A percentile compares a stretch with the other conserved stretches of the same genome.
Evolutionary conservation across 2,888 invertebrate species (phyloP).

Genomic region (Ecdyonurus torrentis): DNA sequence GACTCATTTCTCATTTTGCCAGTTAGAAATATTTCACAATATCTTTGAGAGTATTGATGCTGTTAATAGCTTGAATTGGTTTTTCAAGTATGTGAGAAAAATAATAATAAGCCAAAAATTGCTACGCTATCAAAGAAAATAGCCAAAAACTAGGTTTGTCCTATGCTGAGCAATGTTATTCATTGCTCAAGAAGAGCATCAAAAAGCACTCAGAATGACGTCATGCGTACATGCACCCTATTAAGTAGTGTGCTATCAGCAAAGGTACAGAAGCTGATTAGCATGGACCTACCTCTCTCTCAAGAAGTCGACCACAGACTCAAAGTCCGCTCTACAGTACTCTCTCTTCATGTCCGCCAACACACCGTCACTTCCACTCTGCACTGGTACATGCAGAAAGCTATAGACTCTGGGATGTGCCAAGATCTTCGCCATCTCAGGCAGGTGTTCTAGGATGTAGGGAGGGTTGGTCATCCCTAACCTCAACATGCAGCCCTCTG

Average conservation of each 20-base stretch:
- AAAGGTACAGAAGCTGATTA: too few species aligned
- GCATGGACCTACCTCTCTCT: slow-evolving; percentile 46
- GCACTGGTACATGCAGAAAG: slow-evolving; percentile 95
- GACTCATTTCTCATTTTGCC: too few species aligned
- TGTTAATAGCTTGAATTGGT: too few species aligned
- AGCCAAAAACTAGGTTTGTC: too few species aligned
- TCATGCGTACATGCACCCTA: too few species aligned
- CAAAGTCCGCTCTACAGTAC: slow-evolving; percentile 79
- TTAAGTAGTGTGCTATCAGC: too few species aligned
- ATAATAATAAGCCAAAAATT: neutral
- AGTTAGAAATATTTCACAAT: too few species aligned
- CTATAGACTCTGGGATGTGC: slow-evolving; percentile 80
- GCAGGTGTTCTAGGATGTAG: slow-evolving; percentile 87
- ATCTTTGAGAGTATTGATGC: too few species aligned
- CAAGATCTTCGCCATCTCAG: slow-evolving; percentile 75
- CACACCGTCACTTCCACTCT: slow-evolving; percentile 92
- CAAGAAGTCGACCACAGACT: slow-evolving; percentile 71
- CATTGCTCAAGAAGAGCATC: too few species aligned
- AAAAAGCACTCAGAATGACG: too few species aligned
- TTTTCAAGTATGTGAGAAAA: neutral
- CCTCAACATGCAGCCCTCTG: slow-evolving; percentile 59
- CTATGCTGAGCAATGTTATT: too few species aligned
- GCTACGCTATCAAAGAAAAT: too few species aligned
- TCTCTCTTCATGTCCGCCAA: slow-evolving; percentile 92
- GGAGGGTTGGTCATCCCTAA: slow-evolving; percentile 99